Evolutionary conservation across 2,113 vertebrate species (phyloP), one percentile per base, ranked within the genome.

Genomic region (Erythrocercus mccallii): DNA sequence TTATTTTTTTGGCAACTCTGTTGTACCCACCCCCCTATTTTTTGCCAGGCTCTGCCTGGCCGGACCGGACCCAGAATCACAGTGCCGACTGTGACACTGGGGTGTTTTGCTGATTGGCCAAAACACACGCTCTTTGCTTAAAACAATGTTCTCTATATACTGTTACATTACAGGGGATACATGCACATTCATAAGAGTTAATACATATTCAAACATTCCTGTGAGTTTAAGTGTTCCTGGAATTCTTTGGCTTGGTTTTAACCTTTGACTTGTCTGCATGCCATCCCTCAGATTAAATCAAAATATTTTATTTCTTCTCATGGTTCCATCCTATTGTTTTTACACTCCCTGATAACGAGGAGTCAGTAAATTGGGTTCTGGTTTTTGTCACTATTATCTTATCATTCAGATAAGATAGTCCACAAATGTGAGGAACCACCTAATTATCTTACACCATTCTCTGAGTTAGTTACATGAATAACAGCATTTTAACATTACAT

Each of bases 31-130:
- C n/a, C 22, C 56, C 35, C 14, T 58, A 58, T 58, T 58, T 58
- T 58, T 58, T 3, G 3, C 22, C n/a, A 58, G 3, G 3, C 22
- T 58, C n/a, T 2, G 4, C n/a, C 33, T 5, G 9, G 21, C 33
- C 5, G 8, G 54, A n/a, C 54, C 9, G 2, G 21, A n/a, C 33
- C 53, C 5, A 9, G 21, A n/a, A 57, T 57, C 21, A 57, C 54
- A 57, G 33, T n/a, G 31, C 54, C 9, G 9, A 10, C 22, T 35
- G 33, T 35, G 56, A n/a, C 23, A 58, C 22, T n/a, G 9, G 33
- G n/a, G 9, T 58, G 56, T 58, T 35, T 24, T 24, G n/a, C n/a
- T 5, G 10, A 35, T 58, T 2, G 6, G 56, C 22, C n/a, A 35
- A 35, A 58, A 35, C 15, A 6, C 21, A n/a, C 54, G n/a, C n/a